phyloP scores from a whole-genome alignment of 1,140 invertebrate genomes.

The Anastrepha ludens region DNA sequence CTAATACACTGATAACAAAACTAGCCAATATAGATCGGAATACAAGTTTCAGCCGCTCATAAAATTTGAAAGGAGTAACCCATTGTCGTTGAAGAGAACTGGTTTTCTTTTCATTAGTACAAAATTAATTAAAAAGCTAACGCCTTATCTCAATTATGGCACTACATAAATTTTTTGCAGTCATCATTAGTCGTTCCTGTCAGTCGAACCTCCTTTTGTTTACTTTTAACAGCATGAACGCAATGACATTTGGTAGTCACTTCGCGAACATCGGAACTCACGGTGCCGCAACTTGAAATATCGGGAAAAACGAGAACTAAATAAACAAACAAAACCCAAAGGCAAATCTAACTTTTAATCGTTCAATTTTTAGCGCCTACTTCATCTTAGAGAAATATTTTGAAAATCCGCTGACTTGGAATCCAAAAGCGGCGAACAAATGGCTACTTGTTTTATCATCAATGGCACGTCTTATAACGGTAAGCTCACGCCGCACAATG shows the following conservation, averaged over 20 bases:
- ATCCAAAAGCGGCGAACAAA: not conserved
- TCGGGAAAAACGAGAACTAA: not conserved
- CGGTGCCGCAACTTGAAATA: not conserved
- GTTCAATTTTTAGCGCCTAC: not conserved
- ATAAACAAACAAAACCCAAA: too few species aligned
- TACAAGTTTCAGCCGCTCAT: too few species aligned
- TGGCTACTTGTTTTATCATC: slow-evolving; percentile 11
- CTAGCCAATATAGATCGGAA: too few species aligned
- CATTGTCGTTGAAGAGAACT: not conserved
- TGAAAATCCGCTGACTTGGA: not conserved
- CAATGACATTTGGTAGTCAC: not conserved
- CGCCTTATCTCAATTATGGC: not conserved
- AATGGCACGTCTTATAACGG: slow-evolving; percentile 34
- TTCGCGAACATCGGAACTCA: not conserved
- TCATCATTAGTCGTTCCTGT: not conserved
- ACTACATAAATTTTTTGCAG: not conserved
- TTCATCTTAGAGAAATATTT: not conserved
- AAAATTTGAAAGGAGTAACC: too few species aligned
- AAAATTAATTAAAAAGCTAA: not conserved
- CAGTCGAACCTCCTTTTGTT: not conserved
- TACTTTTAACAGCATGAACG: not conserved
- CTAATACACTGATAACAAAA: too few species aligned
- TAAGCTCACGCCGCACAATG: not conserved
- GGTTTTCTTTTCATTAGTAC: not conserved
- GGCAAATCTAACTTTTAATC: not conserved